Percentiles rank a stretch among this genome's conserved stretches.
phyloP scores from a whole-genome alignment of 2,888 invertebrate genomes.

The Smittia aterrima region DNA sequence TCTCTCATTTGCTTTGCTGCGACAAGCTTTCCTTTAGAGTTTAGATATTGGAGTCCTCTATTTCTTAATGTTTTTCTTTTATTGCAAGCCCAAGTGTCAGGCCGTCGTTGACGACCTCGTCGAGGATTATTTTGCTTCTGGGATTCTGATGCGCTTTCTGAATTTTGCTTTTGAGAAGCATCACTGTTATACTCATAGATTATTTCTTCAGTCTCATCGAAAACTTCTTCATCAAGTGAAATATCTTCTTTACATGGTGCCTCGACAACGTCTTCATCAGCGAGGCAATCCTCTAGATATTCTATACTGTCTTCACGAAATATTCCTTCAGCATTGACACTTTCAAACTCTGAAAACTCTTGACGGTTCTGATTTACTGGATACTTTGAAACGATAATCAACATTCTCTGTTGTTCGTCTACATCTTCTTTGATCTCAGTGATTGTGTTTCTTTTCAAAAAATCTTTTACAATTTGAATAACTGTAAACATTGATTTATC shows the following conservation, averaged over 20 bases:
- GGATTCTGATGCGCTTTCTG: neutral
- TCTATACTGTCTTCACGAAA: too few species aligned
- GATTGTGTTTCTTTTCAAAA: neutral
- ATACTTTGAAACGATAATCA: neutral
- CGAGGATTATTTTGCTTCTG: neutral
- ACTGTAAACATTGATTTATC: neutral
- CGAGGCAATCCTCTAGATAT: too few species aligned
- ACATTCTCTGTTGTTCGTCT: neutral
- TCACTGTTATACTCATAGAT: neutral
- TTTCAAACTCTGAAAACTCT: too few species aligned
- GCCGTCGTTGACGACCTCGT: neutral
- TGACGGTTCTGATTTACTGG: too few species aligned
- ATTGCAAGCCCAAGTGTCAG: constrained; percentile 19
- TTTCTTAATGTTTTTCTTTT: constrained; percentile 26
- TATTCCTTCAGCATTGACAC: neutral
- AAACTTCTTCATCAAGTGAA: neutral
- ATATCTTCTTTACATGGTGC: too few species aligned
- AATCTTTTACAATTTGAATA: neutral
- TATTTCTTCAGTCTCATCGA: neutral
- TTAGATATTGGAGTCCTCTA: neutral
- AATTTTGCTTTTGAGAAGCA: neutral
- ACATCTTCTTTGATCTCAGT: constrained; percentile 1
- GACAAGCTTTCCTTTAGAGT: constrained; percentile 10
- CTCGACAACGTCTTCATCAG: too few species aligned
- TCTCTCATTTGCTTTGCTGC: neutral